A percentile compares a stretch with the other conserved stretches of the same genome.
Conservation (phyloP, 2,888 invertebrate species). For the Nebria salina region DNA sequence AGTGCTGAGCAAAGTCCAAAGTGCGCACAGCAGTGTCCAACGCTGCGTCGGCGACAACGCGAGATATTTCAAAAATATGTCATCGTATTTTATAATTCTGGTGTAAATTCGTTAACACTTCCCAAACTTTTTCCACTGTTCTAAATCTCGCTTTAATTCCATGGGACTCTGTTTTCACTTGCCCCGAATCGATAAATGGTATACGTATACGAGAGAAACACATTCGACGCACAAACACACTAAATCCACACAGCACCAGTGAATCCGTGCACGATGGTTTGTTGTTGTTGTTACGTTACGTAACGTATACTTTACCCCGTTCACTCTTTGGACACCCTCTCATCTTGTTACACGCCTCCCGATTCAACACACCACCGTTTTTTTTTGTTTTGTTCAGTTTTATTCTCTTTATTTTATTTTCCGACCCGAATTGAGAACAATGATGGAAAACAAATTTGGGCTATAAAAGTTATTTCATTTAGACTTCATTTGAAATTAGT, state of each 20-base stretch:
- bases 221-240: constrained; percentile 33
- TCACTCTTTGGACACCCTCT: not conserved
- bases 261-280: constrained; percentile 7
- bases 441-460: constrained; percentile 1
- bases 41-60: not conserved
- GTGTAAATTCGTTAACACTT: constrained; percentile 47
- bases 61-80: constrained; percentile 24
- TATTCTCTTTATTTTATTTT: not conserved
- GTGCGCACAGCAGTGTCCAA: constrained; percentile 23
- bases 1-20: not conserved
- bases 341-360: not conserved
- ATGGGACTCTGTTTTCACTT: constrained; percentile 44
- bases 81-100: constrained; percentile 44
- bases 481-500: not conserved
- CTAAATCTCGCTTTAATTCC: constrained; percentile 45
- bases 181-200: constrained; percentile 36
- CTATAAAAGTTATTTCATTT: not conserved
- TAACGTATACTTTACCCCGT: not conserved
- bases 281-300: not conserved
- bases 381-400: not conserved
- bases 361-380: not conserved
- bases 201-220: constrained; percentile 23
- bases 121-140: constrained; percentile 41
- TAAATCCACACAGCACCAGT: constrained; percentile 39
- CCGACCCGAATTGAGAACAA: not conserved